Evolutionary conservation across 2,797 vertebrate genomes (phyloP), one percentile per base, ranked within the genome.

Genomic region (Cirrhinus mrigala): DNA sequence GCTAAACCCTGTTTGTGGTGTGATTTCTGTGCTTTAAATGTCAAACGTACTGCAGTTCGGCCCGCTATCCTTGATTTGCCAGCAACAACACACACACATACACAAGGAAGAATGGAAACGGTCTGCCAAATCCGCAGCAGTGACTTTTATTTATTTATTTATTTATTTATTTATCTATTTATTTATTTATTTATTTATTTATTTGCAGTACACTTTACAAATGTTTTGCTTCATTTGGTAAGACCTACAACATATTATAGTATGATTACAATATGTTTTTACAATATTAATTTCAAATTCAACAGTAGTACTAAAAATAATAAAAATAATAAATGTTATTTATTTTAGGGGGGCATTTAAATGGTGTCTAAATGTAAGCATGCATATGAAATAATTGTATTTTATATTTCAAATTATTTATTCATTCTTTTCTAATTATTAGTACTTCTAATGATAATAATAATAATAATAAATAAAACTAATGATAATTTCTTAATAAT

Each of bases 11-110:
- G 62, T 84, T 29, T 81, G 52, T 50, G 70, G 7, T 9, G 24
- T 15, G 74, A 29, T 78, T 71, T 37, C 62, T 54, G 22, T 64
- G 77, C 10, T 69, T 74, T 29, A 66, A 37, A 79, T 79, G 68
- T 78, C 66, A 58, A 20, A 71, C 11, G 12, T 52, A 9, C 48
- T 52, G 5, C 33, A 50, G 24, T 64, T 33, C 0, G 4, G 44
- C 14, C 8, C 2, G 8, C 58, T 27, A 9, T 83, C 46, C 44
- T 27, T n/a, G 56, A 58, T 58, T 58, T 58, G 22, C 56, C 56
- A n/a, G 22, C 56, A n/a, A 58, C 56, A n/a, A n/a, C 56, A n/a
- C 56, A 58, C 22, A 68, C 56, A 6, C 33, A 44, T 11, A 58
- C 20, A 40, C 50, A 56, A n/a, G 18, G 18, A 56, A 52, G 74